Evolutionary conservation across 2,113 vertebrate species (phyloP), one percentile per base, ranked within the genome.

Genomic region (Xenopus laevis): DNA sequence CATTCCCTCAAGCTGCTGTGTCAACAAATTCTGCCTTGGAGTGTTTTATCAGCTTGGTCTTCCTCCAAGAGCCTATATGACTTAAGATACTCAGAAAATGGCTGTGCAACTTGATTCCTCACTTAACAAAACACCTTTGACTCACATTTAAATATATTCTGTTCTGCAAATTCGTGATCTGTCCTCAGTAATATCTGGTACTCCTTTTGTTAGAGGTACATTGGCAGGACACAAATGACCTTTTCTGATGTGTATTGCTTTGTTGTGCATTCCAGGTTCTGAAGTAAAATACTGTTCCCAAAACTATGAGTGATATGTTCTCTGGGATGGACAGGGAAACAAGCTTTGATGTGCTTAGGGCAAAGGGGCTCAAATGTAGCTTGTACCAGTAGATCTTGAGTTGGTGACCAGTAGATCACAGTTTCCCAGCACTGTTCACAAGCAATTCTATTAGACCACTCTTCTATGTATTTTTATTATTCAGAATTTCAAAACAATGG

Each of bases 21-120:
- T 50, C 13, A 70, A 61, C 40, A 71, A 20, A 71, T 47, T 55
- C 7, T 72, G 27, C 46, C n/a, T n/a, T 20, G 52, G 15, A 12
- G 13, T 55, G 64, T 16, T 55, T 55, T 55, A n/a, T 55, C 17
- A 16, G 13, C 17, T 55, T n/a, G 16, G 53, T 55, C 53, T 55
- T n/a, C 10, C 16, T n/a, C 17, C 8, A n/a, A n/a, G 4, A n/a
- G 11, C 10, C 16, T 55, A n/a, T 16, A n/a, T 3, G 0, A 55
- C 16, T 55, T n/a, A n/a, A 16, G 53, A 55, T 16, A 55, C 53
- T 9, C 13, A 16, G 17, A 1, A 55, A 55, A 55, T 8, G 7
- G 33, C 33, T 40, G 8, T 40, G 7, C 17, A 55, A 16, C 47
- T 50, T n/a, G 53, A 55, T 55, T 55, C 17, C 53, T 55, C 53